Conservation (phyloP, 2,797 vertebrate species). For the Allobates femoralis region DNA sequence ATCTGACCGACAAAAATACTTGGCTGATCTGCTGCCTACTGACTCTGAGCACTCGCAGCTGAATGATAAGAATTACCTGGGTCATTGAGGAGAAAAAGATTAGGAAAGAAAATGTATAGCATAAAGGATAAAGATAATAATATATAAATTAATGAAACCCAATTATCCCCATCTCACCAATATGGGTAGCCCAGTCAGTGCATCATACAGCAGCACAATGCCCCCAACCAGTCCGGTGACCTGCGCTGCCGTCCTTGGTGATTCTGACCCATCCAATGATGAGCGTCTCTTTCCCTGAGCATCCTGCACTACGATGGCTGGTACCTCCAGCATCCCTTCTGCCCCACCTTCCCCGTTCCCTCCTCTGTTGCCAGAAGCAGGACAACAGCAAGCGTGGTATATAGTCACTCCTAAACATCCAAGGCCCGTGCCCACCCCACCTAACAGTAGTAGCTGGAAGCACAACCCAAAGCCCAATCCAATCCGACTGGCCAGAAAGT, state of each 20-base stretch:
- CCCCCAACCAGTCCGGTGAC: conserved; percentile 84
- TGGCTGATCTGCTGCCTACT: not conserved
- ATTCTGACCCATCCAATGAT: conserved; percentile 81
- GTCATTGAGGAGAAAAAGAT: not conserved
- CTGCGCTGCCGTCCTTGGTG: conserved; percentile 82
- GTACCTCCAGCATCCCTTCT: conserved; percentile 78
- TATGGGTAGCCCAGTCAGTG: conserved; percentile 81
- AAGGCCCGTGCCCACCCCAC: conserved; percentile 81
- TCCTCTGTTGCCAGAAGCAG: conserved; percentile 70
- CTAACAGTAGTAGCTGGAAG: conserved; percentile 80
- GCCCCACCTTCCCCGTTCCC: conserved; percentile 72
- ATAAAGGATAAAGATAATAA: not conserved
- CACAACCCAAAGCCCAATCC: conserved; percentile 82
- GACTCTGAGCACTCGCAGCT: not conserved
- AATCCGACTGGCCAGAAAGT: conserved; percentile 83
- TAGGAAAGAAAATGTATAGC: not conserved
- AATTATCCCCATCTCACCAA: conserved; percentile 75
- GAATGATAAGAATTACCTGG: not conserved
- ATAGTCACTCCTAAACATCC: conserved; percentile 82
- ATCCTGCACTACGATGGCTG: conserved; percentile 83
- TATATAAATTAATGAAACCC: not conserved
- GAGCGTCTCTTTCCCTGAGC: conserved; percentile 81
- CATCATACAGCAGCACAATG: conserved; percentile 83
- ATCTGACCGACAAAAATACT: not conserved
- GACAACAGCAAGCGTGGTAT: conserved; percentile 81